Percentiles rank a stretch among this genome's conserved stretches.
phyloP scores from a whole-genome alignment of 2,113 vertebrate species.

The Craseonycteris thonglongyai region DNA sequence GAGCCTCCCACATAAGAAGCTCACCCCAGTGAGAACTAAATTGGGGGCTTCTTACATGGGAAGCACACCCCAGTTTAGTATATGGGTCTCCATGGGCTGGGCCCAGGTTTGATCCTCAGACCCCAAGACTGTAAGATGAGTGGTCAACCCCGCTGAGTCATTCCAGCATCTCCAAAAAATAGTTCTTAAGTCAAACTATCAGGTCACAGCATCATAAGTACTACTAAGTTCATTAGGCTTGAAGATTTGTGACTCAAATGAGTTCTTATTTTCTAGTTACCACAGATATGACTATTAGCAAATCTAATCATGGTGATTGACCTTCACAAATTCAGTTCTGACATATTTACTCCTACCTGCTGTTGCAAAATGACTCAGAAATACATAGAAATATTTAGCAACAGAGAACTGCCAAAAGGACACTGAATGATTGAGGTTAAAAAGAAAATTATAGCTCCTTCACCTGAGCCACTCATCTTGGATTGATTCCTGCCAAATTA shows the following conservation, averaged over 20 bases:
- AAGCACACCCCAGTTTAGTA: no score
- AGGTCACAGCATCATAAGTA: neutral
- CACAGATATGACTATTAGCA: neutral
- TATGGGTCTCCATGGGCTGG: no score
- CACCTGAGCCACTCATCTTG: conserved; percentile 31
- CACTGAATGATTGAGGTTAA: conserved; percentile 49
- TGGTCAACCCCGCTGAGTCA: no score
- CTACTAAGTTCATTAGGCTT: neutral
- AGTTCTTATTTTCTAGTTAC: neutral
- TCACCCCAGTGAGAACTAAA: no score
- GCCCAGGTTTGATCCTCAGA: no score
- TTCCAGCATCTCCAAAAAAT: no score
- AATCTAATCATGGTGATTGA: neutral
- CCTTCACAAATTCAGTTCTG: conserved; percentile 25
- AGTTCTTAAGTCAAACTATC: neutral
- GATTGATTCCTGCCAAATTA: conserved; percentile 31
- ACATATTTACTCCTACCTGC: neutral
- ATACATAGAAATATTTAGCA: conserved; percentile 49
- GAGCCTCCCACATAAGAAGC: no score
- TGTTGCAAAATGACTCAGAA: neutral
- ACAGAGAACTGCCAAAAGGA: conserved; percentile 40
- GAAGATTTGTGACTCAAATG: neutral
- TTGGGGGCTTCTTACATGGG: no score
- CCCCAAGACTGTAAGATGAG: no score
- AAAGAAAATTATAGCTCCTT: conserved; percentile 52